Base-by-base conservation (phyloP, 2,888 invertebrate species). In the Drosophila pseudotakahashii region DNA sequence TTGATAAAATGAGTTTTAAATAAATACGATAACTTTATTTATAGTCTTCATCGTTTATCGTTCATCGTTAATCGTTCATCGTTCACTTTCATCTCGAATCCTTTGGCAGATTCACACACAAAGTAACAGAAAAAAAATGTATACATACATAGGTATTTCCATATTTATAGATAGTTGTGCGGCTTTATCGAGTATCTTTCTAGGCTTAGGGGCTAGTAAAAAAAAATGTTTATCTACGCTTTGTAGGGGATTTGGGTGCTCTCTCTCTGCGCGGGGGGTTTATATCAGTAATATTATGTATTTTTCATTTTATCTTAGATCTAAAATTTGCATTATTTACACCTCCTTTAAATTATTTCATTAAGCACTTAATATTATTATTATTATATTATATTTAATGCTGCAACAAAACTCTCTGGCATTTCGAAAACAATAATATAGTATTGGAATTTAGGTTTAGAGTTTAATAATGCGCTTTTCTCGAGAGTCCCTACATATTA, bases 1-100 rank as follows among this genome's bases (percentile, higher is more conserved):
- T n/a, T 26, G 6, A 10, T 2, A 30, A 26, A 26, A 36, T 30
- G 13, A 32, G 7, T 3, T 59, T 55, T 66, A 79, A 85, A 85
- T 81, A 81, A 81, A 82, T 82, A 82, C 67, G 54, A 75, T 82
- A 84, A 85, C 82, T 81, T 81, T 85, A 84, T 81, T 81, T 71
- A 79, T 75, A 81, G 78, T 81, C 76, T 79, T 76, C 51, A 55
- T 23, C 48, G 47, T 39, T 60, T 32, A 16, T 39, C 39, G 39
- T 14, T 16, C 44, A 44, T 6, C 7, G 52, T 67, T 50, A n/a
- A 16, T 39, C 39, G 39, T 14, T 16, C 44, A 44, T 6, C 7
- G 52, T 67, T 50, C 19, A 41, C 39, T 50, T 52, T 68, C 59
- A 47, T 50, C 51, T 62, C n/a, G 63, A 51, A 55, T 70, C 53